phyloP scores from a whole-genome alignment of 2,113 vertebrate species.

The Melanocharis versteri region DNA sequence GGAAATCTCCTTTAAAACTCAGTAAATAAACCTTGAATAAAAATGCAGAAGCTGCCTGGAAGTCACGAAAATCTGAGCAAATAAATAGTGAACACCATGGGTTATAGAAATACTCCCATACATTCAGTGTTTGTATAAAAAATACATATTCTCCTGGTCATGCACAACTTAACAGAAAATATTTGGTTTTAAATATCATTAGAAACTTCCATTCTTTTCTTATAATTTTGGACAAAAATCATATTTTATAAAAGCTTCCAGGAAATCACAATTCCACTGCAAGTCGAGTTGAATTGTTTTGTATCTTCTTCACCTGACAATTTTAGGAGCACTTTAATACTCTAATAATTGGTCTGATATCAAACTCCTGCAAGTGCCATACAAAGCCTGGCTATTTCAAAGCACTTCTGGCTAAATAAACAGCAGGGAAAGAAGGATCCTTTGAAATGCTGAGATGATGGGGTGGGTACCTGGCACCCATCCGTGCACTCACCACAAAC shows the following conservation, averaged over 20 bases:
- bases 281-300: not conserved
- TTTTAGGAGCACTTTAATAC: not conserved
- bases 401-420: not conserved
- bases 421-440: rapidly evolving
- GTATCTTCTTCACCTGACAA: not conserved
- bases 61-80: not conserved
- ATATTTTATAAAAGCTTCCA: not conserved
- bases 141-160: not conserved
- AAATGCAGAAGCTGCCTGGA: not conserved
- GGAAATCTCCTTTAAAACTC: not conserved
- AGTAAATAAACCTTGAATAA: not conserved
- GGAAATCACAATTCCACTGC: not conserved
- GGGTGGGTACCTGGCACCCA: too few species aligned
- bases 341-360: not conserved
- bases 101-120: not conserved
- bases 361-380: not conserved
- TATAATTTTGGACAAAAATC: not conserved
- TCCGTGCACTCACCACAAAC: slow-evolving; percentile 82
- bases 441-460: not conserved
- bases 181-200: not conserved
- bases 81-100: not conserved
- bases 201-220: not conserved
- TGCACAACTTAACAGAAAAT: not conserved
- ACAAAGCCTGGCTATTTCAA: not conserved
- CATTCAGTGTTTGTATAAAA: not conserved